phyloP scores from a whole-genome alignment of 92 coral and sea anemone species.

The Galaxea fascicularis region DNA sequence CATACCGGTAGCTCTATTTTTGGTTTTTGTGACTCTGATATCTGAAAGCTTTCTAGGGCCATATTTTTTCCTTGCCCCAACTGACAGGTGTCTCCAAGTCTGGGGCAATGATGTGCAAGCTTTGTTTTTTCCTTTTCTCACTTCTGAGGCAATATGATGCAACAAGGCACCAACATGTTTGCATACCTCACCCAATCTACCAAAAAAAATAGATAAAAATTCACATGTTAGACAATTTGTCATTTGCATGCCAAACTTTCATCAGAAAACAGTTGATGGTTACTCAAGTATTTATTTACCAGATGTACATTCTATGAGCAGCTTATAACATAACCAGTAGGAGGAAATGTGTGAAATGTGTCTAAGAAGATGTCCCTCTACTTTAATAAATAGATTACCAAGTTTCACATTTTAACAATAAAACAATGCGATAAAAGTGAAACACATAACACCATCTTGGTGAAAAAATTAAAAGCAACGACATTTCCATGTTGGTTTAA shows the following conservation, averaged over 20 bases:
- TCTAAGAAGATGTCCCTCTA: too few relatives aligned
- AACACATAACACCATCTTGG: too few relatives aligned
- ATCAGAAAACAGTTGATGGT: constrained; percentile 19
- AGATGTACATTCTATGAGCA: neutral
- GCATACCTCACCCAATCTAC: constrained; percentile 24
- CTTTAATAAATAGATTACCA: too few relatives aligned
- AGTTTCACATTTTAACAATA: too few relatives aligned
- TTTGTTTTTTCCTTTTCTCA: constrained; percentile 32
- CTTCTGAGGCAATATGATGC: constrained; percentile 9
- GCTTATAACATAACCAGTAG: constrained; percentile 2
- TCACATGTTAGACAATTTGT: constrained; percentile 11
- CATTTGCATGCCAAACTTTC: constrained; percentile 10
- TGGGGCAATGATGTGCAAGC: constrained; percentile 37
- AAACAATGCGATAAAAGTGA: too few relatives aligned
- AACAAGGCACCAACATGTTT: constrained; percentile 41
- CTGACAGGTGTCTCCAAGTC: constrained; percentile 33
- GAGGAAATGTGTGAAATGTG: too few relatives aligned
- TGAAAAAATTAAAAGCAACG: too few relatives aligned
- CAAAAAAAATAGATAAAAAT: neutral
- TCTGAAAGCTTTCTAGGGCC: constrained; percentile 5
- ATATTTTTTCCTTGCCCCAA: constrained; percentile 15
- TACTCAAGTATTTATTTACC: neutral
- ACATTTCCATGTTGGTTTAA: too few relatives aligned
- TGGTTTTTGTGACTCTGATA: constrained; percentile 6
- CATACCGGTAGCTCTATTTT: neutral